Evolutionary conservation across 1,140 invertebrate genomes (phyloP).

Genomic region (Nymphalis io): DNA sequence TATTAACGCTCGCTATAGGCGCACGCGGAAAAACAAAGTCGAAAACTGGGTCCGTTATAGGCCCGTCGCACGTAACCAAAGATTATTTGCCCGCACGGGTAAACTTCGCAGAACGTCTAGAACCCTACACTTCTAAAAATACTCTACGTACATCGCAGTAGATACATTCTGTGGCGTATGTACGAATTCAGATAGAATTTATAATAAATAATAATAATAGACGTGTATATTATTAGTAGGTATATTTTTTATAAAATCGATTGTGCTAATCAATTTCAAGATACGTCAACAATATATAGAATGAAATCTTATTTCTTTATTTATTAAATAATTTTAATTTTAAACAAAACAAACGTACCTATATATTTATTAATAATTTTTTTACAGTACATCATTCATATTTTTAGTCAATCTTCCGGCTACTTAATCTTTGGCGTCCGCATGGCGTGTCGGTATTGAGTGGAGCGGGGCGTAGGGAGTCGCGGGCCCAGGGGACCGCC

Average conservation of each 20-base stretch:
- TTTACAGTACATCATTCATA: constrained; percentile 19
- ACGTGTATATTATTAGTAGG: too few relatives aligned
- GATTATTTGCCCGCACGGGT: constrained; percentile 46
- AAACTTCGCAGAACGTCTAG: background rate
- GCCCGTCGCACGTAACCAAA: constrained; percentile 71
- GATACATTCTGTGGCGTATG: too few relatives aligned
- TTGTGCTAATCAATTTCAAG: too few relatives aligned
- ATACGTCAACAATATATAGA: too few relatives aligned
- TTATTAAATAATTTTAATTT: too few relatives aligned
- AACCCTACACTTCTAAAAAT: background rate
- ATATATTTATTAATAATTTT: background rate
- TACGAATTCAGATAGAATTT: too few relatives aligned
- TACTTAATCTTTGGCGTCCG: constrained; percentile 74
- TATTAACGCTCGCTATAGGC: constrained; percentile 75
- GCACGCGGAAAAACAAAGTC: constrained; percentile 78
- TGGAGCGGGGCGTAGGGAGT: constrained; percentile 74
- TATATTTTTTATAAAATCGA: too few relatives aligned
- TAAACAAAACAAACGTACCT: background rate
- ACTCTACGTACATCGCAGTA: too few relatives aligned
- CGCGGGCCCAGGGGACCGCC: constrained; percentile 79
- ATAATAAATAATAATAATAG: too few relatives aligned
- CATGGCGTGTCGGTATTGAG: constrained; percentile 78
- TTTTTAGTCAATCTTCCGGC: constrained; percentile 48
- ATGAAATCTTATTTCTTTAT: too few relatives aligned
- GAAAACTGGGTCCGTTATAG: constrained; percentile 75